These are phyloP conservation scores for Microplitis demolitor DNA, from an alignment of 1,140 invertebrate genomes.

Conservation along the genomic window DNA sequence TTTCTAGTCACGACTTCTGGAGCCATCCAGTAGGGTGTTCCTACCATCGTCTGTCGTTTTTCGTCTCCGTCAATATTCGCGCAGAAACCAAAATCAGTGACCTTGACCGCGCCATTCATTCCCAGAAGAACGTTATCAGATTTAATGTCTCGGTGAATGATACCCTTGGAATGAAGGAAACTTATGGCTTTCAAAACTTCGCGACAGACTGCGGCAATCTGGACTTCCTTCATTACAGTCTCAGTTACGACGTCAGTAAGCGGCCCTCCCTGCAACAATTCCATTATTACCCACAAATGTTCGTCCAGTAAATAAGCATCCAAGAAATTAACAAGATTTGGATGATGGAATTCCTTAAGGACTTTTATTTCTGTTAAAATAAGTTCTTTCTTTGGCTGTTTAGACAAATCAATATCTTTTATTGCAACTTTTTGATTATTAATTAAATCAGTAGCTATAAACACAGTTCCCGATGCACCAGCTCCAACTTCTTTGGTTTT, in stretches of 20 bases:
- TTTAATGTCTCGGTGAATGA: constrained; percentile 93
- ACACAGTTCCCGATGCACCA: constrained; percentile 89
- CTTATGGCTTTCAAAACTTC: constrained; percentile 92
- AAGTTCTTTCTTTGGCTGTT: constrained; percentile 92
- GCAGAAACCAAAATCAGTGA: constrained; percentile 99
- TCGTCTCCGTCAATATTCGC: constrained; percentile 89
- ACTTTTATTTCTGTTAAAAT: constrained; percentile 95
- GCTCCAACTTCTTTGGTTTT: constrained; percentile 86
- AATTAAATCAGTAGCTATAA: constrained; percentile 82
- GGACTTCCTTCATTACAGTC: constrained; percentile 95
- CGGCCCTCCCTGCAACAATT: constrained; percentile 92
- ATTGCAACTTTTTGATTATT: constrained; percentile 86
- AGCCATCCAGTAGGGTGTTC: constrained; percentile 84
- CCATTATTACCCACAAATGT: constrained; percentile 95
- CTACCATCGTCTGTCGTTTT: constrained; percentile 96
- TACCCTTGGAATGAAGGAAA: constrained; percentile 90
- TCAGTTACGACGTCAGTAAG: constrained; percentile 97
- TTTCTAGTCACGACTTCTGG: constrained; percentile 88
- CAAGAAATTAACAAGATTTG: constrained; percentile 96
- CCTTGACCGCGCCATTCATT: constrained; percentile 95
- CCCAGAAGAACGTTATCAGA: constrained; percentile 96
- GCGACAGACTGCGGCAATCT: constrained; percentile 93
- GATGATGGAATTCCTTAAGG: constrained; percentile 91
- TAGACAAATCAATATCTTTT: constrained; percentile 93
- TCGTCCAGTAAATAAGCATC: constrained; percentile 89